Conservation (phyloP, 2,113 vertebrate species). For the Triplophysa rosa region DNA sequence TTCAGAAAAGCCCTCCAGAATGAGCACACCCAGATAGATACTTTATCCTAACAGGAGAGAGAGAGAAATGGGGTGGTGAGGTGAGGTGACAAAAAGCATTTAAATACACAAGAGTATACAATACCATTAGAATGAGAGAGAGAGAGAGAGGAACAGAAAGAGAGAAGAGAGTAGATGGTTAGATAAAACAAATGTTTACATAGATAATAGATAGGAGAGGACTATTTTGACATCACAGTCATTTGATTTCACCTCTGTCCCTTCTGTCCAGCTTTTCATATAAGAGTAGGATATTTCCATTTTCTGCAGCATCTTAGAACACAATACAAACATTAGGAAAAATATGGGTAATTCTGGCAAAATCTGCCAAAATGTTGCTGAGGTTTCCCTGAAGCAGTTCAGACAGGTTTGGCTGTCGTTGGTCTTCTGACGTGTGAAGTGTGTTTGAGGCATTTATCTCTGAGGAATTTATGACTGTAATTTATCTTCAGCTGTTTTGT, state of each 20-base stretch:
- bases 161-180: background rate
- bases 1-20: slow-evolving; percentile 52
- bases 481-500: too few species aligned
- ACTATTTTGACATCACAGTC: background rate
- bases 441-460: too few species aligned
- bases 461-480: too few species aligned
- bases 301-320: background rate
- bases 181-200: background rate
- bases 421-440: too few species aligned
- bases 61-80: slow-evolving; percentile 17
- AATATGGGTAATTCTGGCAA: too few species aligned
- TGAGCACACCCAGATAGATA: slow-evolving; percentile 44
- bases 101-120: slow-evolving; percentile 38
- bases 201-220: background rate
- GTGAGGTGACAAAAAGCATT: slow-evolving; percentile 34
- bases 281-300: background rate
- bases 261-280: background rate
- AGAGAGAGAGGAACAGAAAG: slow-evolving; percentile 25
- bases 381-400: too few species aligned
- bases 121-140: slow-evolving; percentile 13
- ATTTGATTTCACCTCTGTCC: background rate
- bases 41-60: slow-evolving; percentile 36
- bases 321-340: background rate
- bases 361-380: too few species aligned
- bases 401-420: too few species aligned